A percentile compares a stretch with the other conserved stretches of the same genome.
phyloP scores from a whole-genome alignment of 2,113 vertebrate species.

The Anarhynchus alexandrinus region DNA sequence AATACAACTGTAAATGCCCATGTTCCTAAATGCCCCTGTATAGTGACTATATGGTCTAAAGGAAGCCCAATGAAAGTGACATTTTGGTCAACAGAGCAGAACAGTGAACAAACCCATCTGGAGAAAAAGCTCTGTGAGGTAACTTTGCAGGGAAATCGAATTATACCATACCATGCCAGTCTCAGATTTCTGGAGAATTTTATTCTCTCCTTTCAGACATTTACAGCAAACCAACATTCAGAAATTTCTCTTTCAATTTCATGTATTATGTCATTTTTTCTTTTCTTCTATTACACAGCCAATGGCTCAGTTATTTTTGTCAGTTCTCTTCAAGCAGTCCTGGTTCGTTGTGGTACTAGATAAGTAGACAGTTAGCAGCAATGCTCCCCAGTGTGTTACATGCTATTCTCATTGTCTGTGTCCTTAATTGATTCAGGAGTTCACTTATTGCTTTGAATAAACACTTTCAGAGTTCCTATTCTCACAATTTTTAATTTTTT shows the following conservation, averaged over 20 bases:
- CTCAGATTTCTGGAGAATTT: neutral
- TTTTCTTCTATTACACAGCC: neutral
- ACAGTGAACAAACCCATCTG: neutral
- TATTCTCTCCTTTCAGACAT: neutral
- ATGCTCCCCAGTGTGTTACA: neutral
- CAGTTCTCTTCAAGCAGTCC: neutral
- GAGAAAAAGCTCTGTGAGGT: neutral
- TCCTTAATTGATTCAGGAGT: neutral
- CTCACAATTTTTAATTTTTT: neutral
- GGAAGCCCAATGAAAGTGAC: neutral
- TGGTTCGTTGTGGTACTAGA: neutral
- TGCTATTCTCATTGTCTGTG: neutral
- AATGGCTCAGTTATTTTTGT: neutral
- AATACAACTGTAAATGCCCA: neutral
- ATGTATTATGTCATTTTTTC: neutral
- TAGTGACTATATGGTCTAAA: neutral
- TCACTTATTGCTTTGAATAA: neutral
- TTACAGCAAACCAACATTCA: neutral
- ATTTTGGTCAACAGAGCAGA: neutral
- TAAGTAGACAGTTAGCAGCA: neutral
- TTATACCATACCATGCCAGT: neutral
- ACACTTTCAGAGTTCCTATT: neutral
- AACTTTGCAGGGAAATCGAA: neutral
- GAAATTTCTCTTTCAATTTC: neutral
- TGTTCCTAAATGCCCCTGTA: accelerated